phyloP scores from a whole-genome alignment of 1,140 invertebrate genomes.

The Heliothis subflexa region DNA sequence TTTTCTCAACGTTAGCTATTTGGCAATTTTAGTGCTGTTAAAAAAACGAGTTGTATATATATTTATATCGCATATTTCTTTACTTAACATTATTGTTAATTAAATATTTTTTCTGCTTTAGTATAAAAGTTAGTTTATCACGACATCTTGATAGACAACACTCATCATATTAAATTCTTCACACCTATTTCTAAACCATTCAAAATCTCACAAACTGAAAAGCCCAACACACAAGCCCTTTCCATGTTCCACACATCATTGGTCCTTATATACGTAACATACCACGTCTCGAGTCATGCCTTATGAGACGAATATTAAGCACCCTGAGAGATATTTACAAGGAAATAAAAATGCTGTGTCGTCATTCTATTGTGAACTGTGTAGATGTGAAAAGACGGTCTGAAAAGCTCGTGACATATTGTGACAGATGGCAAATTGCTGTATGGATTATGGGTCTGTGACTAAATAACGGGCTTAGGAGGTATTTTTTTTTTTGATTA shows the following conservation, averaged over 20 bases:
- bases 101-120: no score
- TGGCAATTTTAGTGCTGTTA: no score
- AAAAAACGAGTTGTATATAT: no score
- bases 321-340: slow-evolving; percentile 70
- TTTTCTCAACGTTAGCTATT: no score
- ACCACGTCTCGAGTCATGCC: slow-evolving; percentile 65
- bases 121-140: no score
- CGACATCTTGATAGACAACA: no score
- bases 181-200: background rate
- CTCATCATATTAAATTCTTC: no score
- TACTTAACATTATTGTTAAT: no score
- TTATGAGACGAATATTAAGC: slow-evolving; percentile 80
- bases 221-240: background rate
- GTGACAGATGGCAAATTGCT: background rate
- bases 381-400: slow-evolving; percentile 60
- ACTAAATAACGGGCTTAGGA: no score
- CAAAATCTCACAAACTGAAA: background rate
- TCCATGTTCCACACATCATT: slow-evolving; percentile 36
- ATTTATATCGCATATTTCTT: no score
- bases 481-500: no score
- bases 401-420: slow-evolving; percentile 17
- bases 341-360: slow-evolving; percentile 80
- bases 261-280: slow-evolving; percentile 55
- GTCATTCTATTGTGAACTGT: slow-evolving; percentile 69
- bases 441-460: no score